Percentiles rank a stretch among this genome's conserved stretches.
phyloP scores from a whole-genome alignment of 2,113 vertebrate species.

The Isurus oxyrinchus region DNA sequence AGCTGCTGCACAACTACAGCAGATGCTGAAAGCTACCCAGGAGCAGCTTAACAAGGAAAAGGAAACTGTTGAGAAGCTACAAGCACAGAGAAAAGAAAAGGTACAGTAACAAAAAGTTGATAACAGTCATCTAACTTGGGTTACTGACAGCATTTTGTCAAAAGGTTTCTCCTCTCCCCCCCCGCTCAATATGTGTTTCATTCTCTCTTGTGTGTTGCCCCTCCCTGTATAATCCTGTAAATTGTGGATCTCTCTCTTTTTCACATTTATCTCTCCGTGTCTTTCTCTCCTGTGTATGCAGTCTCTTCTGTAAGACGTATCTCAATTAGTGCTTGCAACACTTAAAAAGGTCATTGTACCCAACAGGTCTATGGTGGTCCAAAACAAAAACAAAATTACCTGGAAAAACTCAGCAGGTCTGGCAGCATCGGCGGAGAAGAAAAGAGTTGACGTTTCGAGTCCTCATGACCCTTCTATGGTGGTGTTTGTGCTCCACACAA shows the following conservation, averaged over 20 bases:
- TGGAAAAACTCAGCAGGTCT: too few species aligned
- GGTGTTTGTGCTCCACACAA: neutral
- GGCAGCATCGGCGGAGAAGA: too few species aligned
- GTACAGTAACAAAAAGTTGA: conserved; percentile 47
- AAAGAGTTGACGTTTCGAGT: too few species aligned
- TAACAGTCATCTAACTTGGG: neutral
- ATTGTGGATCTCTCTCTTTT: neutral
- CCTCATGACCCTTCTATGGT: too few species aligned
- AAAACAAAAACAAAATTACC: too few species aligned
- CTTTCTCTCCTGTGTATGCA: neutral
- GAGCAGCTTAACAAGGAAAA: conserved; percentile 80
- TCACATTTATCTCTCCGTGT: neutral
- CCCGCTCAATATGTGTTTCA: neutral
- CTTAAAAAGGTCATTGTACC: neutral
- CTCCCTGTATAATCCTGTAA: neutral
- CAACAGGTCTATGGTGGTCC: too few species aligned
- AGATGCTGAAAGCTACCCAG: conserved; percentile 76
- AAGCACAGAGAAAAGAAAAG: conserved; percentile 66
- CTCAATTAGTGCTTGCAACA: neutral
- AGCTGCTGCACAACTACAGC: conserved; percentile 82
- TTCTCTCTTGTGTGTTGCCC: too few species aligned
- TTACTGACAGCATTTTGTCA: neutral
- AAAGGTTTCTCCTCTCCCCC: too few species aligned
- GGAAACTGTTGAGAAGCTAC: conserved; percentile 68
- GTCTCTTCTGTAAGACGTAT: neutral